Percentiles rank a stretch among this genome's conserved stretches.
Evolutionary conservation across 2,797 vertebrate species (phyloP).

Genomic region (Urophycis tenuis): DNA sequence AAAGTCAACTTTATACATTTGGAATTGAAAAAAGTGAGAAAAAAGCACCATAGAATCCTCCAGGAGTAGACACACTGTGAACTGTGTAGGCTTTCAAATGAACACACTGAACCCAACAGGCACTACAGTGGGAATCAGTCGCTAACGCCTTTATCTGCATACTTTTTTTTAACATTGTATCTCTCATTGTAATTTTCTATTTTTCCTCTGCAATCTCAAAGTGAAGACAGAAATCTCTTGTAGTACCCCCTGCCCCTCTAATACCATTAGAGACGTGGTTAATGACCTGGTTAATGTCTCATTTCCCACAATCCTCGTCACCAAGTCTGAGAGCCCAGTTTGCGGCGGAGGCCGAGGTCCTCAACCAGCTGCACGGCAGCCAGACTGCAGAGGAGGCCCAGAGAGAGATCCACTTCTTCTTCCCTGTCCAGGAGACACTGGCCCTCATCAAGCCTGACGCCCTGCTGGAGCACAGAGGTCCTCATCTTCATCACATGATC

Average conservation of each 20-base stretch:
- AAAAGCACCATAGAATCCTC: background rate
- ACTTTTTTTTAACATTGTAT: too few species aligned
- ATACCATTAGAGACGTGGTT: constrained; percentile 5
- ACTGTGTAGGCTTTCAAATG: too few species aligned
- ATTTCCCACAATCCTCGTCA: background rate
- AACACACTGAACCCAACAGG: too few species aligned
- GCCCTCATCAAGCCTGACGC: constrained; percentile 85
- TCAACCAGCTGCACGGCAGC: constrained; percentile 87
- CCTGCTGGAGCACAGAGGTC: constrained; percentile 74
- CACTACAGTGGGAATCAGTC: too few species aligned
- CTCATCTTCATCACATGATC: background rate
- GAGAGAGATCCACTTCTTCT: constrained; percentile 81
- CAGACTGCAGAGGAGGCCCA: constrained; percentile 63
- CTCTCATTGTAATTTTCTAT: too few species aligned
- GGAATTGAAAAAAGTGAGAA: background rate
- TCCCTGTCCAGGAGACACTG: constrained; percentile 79
- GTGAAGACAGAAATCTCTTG: too few species aligned
- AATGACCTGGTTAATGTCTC: background rate
- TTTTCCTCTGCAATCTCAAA: too few species aligned
- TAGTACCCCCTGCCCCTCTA: background rate
- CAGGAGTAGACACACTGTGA: too few species aligned
- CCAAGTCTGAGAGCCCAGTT: constrained; percentile 76
- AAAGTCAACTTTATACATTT: too few species aligned
- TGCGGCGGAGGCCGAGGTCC: constrained; percentile 49
- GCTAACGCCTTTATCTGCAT: too few species aligned